Evolutionary conservation across 2,113 vertebrate species (phyloP).

Genomic region (Ondatra zibethicus): DNA sequence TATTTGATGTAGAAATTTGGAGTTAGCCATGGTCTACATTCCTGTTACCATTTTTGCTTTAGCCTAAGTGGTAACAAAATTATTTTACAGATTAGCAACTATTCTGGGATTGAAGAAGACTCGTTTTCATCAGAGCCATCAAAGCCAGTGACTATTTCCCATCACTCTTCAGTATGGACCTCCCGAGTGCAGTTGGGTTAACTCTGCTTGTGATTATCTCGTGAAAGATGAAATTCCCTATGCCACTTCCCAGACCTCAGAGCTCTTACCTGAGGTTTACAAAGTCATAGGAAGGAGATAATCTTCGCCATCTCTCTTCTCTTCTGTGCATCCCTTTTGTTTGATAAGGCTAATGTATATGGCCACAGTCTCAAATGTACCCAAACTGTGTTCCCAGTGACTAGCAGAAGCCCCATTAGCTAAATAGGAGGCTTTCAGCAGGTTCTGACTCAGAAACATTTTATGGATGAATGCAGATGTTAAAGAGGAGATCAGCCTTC

Average conservation of each 20-base stretch:
- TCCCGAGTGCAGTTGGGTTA: constrained; percentile 67
- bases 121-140: neutral
- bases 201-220: constrained; percentile 67
- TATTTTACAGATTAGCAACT: constrained; percentile 70
- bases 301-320: constrained; percentile 61
- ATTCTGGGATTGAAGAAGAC: constrained; percentile 52
- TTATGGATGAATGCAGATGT: constrained; percentile 1
- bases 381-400: neutral
- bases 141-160: constrained; percentile 15
- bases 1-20: constrained; percentile 68
- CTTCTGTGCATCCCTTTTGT: constrained; percentile 13
- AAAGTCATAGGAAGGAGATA: constrained; percentile 69
- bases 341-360: constrained; percentile 29
- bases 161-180: constrained; percentile 55
- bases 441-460: constrained; percentile 51
- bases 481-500: neutral
- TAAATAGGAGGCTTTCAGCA: constrained; percentile 52
- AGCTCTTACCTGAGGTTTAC: constrained; percentile 51
- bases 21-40: constrained; percentile 49
- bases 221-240: constrained; percentile 64
- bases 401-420: constrained; percentile 14
- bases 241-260: constrained; percentile 31
- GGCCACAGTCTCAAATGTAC: neutral
- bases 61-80: constrained; percentile 61
- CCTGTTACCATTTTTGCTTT: constrained; percentile 63